Percentiles rank a stretch among this genome's conserved stretches.
phyloP scores from a whole-genome alignment of 2,113 vertebrate species.

The Pseudopodoces humilis region DNA sequence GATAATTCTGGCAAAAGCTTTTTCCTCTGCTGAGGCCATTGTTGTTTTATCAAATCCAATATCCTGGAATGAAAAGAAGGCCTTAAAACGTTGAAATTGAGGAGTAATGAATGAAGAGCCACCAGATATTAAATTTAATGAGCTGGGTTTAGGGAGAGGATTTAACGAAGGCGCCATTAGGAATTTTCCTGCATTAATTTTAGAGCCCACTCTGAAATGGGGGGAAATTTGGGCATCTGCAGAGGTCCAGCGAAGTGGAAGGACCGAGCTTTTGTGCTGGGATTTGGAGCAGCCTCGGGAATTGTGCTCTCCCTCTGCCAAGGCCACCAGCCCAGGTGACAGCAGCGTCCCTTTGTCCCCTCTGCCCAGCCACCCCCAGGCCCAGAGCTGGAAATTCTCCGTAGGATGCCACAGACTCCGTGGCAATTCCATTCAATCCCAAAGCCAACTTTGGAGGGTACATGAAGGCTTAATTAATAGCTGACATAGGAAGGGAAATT shows the following conservation, averaged over 20 bases:
- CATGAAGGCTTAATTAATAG: slow-evolving; percentile 41
- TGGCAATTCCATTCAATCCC: not conserved
- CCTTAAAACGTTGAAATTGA: not conserved
- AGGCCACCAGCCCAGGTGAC: not conserved
- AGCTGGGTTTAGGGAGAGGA: not conserved
- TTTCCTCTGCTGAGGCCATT: not conserved
- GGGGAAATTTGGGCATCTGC: not conserved
- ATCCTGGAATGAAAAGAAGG: not conserved
- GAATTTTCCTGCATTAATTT: not conserved
- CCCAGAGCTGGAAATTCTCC: rapidly evolving
- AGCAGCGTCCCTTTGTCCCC: not conserved
- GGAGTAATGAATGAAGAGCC: not conserved
- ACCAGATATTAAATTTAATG: not conserved
- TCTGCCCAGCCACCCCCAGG: not conserved
- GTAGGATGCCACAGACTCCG: rapidly evolving
- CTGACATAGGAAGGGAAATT: slow-evolving; percentile 1
- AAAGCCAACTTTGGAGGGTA: not conserved
- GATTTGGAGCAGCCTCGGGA: not conserved
- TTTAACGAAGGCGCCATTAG: not conserved
- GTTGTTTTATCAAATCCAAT: slow-evolving; percentile 28
- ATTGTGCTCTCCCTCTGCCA: not conserved
- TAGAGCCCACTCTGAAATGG: not conserved
- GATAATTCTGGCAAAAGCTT: not conserved
- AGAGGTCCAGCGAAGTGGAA: not conserved
- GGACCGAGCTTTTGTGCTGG: not conserved